Base-by-base conservation (phyloP, 1,140 invertebrate species). In the Hylaeus volcanicus region DNA sequence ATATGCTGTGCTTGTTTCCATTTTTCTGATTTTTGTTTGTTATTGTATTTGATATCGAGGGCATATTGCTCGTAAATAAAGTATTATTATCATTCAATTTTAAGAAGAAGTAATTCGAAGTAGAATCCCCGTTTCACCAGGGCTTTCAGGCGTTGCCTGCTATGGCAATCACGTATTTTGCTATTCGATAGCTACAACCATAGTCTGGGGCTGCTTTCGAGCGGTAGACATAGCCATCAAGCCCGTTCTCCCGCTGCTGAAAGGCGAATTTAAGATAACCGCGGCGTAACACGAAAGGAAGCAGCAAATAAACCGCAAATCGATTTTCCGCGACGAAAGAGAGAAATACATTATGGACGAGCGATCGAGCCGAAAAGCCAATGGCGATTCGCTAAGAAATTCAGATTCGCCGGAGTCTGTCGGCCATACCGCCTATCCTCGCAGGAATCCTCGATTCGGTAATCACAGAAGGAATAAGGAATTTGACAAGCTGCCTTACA, bases 241-340 rank as follows among this genome's bases (percentile, higher is more conserved):
- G 43, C 37, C 26, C 14, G 26, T 26, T 77, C 69, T 56, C 51
- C 37, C 5, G 14, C 15, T 9, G 26, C 43, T 6, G 26, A 12
- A 76, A 48, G 9, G 64, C 37, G 64, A 76, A 76, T 69, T 48
- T 45, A 69, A 58, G 56, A 77, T 77, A 76, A 76, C 48, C 51
- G 55, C 55, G 9, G 51, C 53, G 26, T 69, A 48, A 51, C 48
- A 69, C 14, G 65, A 51, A 60, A 43, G 65, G 43, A 60, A 69
- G 43, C 53, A 48, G 51, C 39, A 14, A 76, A 26, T n/a, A 66
- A 66, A 11, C 63, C 60, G n/a, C n/a, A 51, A 53, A 65, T 75
- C 61, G 61, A 75, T 65, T 75, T 55, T 43, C 53, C 39, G 41
- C 48, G 51, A 14, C 51, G 72, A 37, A 65, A 65, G 61, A 75